Evolutionary conservation across 2,113 vertebrate genomes (phyloP).

Genomic region (Gulo gulo): DNA sequence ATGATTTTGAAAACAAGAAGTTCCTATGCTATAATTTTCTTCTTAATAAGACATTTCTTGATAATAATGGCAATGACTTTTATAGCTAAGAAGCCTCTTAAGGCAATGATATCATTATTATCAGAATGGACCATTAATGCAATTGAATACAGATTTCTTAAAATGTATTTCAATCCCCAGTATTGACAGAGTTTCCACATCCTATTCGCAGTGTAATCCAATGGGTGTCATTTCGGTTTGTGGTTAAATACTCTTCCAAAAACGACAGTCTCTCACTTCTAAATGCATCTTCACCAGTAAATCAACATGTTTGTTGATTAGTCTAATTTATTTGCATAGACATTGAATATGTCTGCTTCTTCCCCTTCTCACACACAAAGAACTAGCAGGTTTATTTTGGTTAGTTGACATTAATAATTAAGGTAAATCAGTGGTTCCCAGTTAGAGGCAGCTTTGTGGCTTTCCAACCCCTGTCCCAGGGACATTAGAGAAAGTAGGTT

Average conservation of each 20-base stretch:
- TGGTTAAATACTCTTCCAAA: constrained; percentile 81
- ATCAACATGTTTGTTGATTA: neutral
- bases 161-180: neutral
- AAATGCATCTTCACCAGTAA: neutral
- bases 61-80: neutral
- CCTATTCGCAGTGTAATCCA: constrained; percentile 81
- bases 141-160: neutral
- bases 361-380: neutral
- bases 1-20: neutral
- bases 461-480: fast-evolving
- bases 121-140: neutral
- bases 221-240: constrained; percentile 90
- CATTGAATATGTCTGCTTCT: neutral
- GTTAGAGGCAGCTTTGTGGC: neutral
- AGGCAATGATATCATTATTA: neutral
- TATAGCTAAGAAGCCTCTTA: neutral
- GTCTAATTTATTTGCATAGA: neutral
- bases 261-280: constrained; percentile 59
- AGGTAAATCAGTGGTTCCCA: neutral
- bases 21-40: neutral
- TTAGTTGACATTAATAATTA: neutral
- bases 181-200: constrained; percentile 84
- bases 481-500: neutral
- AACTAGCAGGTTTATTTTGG: neutral
- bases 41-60: neutral